Evolutionary conservation across 2,888 invertebrate genomes (phyloP).

Genomic region (Andrena hattorfiana): DNA sequence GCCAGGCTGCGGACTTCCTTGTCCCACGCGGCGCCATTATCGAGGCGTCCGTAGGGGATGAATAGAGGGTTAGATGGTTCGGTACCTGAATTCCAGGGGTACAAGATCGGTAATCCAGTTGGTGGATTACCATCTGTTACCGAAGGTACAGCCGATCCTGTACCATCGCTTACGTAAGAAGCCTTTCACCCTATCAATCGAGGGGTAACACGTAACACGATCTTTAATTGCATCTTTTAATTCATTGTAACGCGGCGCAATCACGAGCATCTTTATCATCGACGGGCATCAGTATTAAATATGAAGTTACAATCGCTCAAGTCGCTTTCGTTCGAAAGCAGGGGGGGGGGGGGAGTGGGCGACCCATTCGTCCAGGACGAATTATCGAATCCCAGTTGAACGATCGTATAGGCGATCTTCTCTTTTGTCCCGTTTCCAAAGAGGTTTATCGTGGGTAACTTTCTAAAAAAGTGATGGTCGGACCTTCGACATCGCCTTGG

Average conservation of each 20-base stretch:
- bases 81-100: no score
- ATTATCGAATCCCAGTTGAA: not conserved
- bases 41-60: no score
- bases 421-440: conserved; percentile 5
- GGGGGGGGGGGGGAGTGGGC: conserved; percentile 12
- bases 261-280: not conserved
- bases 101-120: no score
- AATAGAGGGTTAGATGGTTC: no score
- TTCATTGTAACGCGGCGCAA: conserved; percentile 5
- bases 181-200: conserved; percentile 7
- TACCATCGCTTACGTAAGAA: conserved; percentile 14
- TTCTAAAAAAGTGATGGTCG: conserved; percentile 71
- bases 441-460: conserved; percentile 56
- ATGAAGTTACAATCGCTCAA: not conserved
- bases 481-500: conserved; percentile 72
- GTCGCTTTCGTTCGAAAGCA: not conserved
- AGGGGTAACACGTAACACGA: conserved; percentile 37
- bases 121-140: conserved; percentile 10
- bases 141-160: conserved; percentile 3
- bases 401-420: not conserved
- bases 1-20: conserved; percentile 12
- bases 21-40: not conserved
- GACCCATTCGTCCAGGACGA: not conserved
- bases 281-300: not conserved
- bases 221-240: conserved; percentile 2